Conservation (phyloP, 1,140 invertebrate species). For the Homalodisca vitripennis region DNA sequence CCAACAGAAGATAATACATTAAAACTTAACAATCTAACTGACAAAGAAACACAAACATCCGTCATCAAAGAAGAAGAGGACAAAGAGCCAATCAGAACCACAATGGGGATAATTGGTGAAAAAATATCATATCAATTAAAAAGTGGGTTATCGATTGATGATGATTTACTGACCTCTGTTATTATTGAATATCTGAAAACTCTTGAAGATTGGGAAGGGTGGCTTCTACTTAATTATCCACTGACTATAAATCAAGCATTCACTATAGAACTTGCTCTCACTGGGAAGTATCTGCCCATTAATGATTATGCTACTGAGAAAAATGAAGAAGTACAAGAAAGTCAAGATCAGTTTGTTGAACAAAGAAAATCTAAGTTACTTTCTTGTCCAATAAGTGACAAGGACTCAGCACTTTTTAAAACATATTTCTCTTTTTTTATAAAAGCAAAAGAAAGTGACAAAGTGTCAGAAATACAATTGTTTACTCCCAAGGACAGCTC, state of each 20-base stretch:
- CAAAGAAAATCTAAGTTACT: constrained; percentile 21
- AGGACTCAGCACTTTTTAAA: background rate
- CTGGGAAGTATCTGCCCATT: constrained; percentile 45
- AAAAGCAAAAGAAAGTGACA: background rate
- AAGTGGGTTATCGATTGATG: constrained; percentile 53
- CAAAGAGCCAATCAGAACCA: background rate
- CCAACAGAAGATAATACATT: background rate
- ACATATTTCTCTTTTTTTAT: background rate
- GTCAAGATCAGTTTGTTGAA: background rate
- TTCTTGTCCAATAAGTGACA: background rate
- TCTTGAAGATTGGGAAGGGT: constrained; percentile 53
- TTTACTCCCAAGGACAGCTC: too few species aligned
- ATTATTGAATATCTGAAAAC: constrained; percentile 59
- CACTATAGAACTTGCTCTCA: constrained; percentile 55
- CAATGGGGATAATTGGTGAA: constrained; percentile 51
- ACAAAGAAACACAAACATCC: constrained; percentile 21
- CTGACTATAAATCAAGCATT: constrained; percentile 55
- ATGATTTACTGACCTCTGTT: constrained; percentile 54
- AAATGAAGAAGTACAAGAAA: background rate
- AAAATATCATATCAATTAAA: constrained; percentile 54
- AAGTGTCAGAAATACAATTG: background rate
- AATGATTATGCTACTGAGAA: constrained; percentile 40
- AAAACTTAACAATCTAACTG: background rate
- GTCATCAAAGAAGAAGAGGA: background rate
- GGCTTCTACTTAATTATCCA: constrained; percentile 62